Evolutionary conservation across 2,797 vertebrate species (phyloP).

Genomic region (Anolis apletophallus): DNA sequence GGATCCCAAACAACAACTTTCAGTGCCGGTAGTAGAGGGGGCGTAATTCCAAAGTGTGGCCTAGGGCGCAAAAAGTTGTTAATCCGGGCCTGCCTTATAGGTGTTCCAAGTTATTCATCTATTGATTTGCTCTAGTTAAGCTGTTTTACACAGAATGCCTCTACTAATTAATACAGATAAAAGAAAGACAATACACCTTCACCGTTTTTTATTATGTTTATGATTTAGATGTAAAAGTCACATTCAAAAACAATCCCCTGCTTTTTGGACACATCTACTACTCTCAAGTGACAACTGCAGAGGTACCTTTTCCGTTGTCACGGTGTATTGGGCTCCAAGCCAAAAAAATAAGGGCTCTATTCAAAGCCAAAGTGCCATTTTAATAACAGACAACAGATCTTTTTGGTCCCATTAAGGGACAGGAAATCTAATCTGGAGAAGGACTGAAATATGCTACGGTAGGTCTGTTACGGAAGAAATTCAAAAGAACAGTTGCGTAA

Average conservation of each 20-base stretch:
- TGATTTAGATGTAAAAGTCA: conserved; percentile 36
- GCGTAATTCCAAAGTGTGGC: no score
- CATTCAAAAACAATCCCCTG: neutral
- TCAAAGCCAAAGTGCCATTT: neutral
- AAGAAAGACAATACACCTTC: conserved; percentile 35
- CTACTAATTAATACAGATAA: conserved; percentile 11
- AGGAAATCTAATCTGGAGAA: conserved; percentile 46
- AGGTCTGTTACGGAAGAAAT: neutral
- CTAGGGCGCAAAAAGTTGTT: no score
- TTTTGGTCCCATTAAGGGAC: conserved; percentile 20
- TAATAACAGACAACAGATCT: conserved; percentile 25
- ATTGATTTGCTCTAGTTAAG: conserved; percentile 33
- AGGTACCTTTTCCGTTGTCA: conserved; percentile 11
- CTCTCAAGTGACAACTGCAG: neutral
- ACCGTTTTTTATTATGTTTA: conserved; percentile 38
- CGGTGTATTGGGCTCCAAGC: conserved; percentile 20
- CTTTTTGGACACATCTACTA: neutral
- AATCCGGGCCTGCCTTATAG: no score
- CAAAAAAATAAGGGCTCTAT: conserved; percentile 17
- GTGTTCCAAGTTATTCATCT: neutral
- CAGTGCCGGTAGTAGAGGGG: no score
- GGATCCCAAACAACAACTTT: no score
- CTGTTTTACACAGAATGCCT: conserved; percentile 38
- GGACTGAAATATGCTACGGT: conserved; percentile 12
- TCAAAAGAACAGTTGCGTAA: conserved; percentile 13